phyloP scores from a whole-genome alignment of 2,113 vertebrate species.

The Amia ocellicauda region DNA sequence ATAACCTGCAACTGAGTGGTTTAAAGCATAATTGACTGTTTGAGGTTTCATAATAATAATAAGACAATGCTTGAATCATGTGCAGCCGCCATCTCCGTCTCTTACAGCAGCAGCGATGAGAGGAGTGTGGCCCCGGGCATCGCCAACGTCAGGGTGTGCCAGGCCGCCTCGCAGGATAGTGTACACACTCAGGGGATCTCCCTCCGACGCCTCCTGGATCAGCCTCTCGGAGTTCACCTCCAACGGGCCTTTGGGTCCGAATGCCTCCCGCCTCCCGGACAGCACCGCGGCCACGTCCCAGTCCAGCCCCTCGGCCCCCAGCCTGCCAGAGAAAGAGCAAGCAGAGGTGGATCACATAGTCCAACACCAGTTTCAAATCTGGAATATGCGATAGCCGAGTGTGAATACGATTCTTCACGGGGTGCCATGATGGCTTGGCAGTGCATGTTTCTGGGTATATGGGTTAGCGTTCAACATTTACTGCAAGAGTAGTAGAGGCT shows the following conservation, averaged over 20 bases:
- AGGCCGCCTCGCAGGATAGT: slow-evolving; percentile 50
- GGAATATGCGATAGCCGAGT: too few relatives aligned
- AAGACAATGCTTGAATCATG: too few relatives aligned
- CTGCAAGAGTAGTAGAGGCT: too few relatives aligned
- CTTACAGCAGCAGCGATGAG: slow-evolving; percentile 78
- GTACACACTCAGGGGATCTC: slow-evolving; percentile 52
- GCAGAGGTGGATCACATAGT: neutral
- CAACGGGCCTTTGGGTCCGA: slow-evolving; percentile 63
- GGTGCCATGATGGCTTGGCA: too few relatives aligned
- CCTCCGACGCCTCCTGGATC: slow-evolving; percentile 63
- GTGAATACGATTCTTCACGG: too few relatives aligned
- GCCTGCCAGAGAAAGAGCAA: slow-evolving; percentile 33
- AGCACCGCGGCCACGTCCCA: slow-evolving; percentile 66
- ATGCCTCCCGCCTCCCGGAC: slow-evolving; percentile 49
- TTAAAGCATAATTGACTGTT: too few relatives aligned
- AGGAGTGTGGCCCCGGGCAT: slow-evolving; percentile 64
- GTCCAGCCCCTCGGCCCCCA: slow-evolving; percentile 31
- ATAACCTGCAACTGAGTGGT: too few relatives aligned
- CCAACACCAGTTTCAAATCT: too few relatives aligned
- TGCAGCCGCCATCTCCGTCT: too few relatives aligned
- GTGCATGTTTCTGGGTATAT: too few relatives aligned
- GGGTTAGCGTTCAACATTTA: too few relatives aligned
- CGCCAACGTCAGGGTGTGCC: slow-evolving; percentile 68
- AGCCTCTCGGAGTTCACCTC: slow-evolving; percentile 66
- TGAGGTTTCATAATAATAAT: too few relatives aligned